Base-by-base conservation (phyloP, 2,113 vertebrate species). In the Zosterops lateralis region DNA sequence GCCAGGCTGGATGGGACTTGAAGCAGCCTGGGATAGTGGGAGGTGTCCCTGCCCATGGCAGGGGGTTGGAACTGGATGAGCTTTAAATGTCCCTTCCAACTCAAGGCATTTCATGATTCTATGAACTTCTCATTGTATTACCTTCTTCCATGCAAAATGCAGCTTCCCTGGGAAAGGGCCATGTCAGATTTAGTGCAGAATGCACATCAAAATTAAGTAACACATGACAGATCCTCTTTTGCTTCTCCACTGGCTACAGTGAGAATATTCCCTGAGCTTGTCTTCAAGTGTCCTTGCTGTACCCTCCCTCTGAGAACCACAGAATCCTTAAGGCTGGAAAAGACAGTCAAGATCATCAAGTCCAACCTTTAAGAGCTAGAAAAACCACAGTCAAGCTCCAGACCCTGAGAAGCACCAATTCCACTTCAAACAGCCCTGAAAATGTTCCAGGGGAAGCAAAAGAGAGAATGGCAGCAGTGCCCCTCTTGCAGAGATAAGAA, bases 361-460 rank as follows among this genome's bases (percentile, higher is more conserved):
- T 8, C 20, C 70, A 84, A 34, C 34, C 29, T 3, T 42, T 51
- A 42, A 84, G 75, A n/a, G 34, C 40, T 22, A 14, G 50, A 56
- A 47, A 25, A 47, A 28, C n/a, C 22, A 48, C 44, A 56, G 0
- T 20, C 51, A 56, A 34, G n/a, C 50, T 36, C 32, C 50, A 68
- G 78, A 40, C 18, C 34, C n/a, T 16, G 19, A 70, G 78, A 84
- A 82, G 42, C 56, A 50, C 14, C 32, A 68, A 51, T 25, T 71
- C 22, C 58, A 60, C 82, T 81, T 66, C 76, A 53, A 91, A 80
- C 19, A 92, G 64, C 77, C 73, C 87, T 53, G 44, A 57, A 81
- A 91, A 84, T 3, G 16, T 40, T 50, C 60, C 14, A 6, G 68
- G 24, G 44, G 42, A 73, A 44, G 26, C 6, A 14, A 51, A 73